Conservation (phyloP, 2,113 vertebrate species). For the Sclerurus mexicanus region DNA sequence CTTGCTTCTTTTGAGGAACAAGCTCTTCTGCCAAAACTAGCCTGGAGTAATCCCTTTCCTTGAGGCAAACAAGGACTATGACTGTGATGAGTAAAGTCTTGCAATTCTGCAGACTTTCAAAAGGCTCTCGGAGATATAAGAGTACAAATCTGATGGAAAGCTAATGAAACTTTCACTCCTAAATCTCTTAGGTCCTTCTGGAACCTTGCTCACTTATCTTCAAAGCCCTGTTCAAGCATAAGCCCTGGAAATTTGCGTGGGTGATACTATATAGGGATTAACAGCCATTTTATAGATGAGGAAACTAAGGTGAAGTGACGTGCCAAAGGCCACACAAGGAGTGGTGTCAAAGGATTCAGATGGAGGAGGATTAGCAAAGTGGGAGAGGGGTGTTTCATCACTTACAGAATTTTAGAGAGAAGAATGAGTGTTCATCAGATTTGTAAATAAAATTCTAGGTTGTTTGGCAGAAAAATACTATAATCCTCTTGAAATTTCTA, state of each 20-base stretch:
- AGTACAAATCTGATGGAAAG: slow-evolving; percentile 57
- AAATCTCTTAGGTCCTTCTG: slow-evolving; percentile 60
- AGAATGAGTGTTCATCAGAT: neutral
- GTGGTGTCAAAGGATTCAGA: slow-evolving; percentile 5
- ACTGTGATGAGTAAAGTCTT: slow-evolving; percentile 44
- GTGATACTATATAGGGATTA: slow-evolving; percentile 58
- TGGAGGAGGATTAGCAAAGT: slow-evolving; percentile 31
- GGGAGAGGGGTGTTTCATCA: neutral
- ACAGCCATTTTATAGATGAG: slow-evolving; percentile 58
- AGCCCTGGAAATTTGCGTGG: slow-evolving; percentile 59
- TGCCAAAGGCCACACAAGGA: slow-evolving; percentile 66
- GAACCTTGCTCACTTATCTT: slow-evolving; percentile 63
- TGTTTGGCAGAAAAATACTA: neutral
- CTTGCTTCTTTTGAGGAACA: slow-evolving; percentile 49
- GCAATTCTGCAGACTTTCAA: slow-evolving; percentile 52
- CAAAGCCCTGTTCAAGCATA: slow-evolving; percentile 45
- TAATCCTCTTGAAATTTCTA: neutral
- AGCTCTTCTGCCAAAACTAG: slow-evolving; percentile 32
- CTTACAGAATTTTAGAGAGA: neutral
- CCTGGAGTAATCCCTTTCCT: slow-evolving; percentile 14
- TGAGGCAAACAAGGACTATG: slow-evolving; percentile 26
- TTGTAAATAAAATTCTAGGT: neutral
- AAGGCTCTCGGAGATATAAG: slow-evolving; percentile 31
- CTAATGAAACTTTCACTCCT: slow-evolving; percentile 64
- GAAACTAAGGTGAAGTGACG: slow-evolving; percentile 54